Conservation (phyloP, 2,113 vertebrate species). For the Capreolus pygargus region DNA sequence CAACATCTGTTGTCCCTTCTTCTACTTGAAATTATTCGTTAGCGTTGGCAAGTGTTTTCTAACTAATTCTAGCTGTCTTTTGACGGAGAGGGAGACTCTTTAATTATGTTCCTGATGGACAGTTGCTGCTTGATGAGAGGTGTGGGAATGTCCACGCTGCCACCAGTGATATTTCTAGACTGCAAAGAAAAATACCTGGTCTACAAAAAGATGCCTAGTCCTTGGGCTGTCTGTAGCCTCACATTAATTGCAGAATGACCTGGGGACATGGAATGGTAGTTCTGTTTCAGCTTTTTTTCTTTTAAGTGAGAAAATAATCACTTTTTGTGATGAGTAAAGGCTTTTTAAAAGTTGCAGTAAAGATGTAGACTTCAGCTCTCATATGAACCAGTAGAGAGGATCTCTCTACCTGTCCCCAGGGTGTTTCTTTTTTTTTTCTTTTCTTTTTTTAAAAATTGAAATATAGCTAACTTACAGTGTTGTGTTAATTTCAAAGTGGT, state of each 20-base stretch:
- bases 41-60: background rate
- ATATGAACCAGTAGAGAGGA: background rate
- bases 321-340: background rate
- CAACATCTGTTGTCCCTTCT: background rate
- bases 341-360: background rate
- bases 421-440: background rate
- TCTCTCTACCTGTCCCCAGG: no score
- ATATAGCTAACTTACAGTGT: background rate
- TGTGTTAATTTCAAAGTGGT: background rate
- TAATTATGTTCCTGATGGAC: background rate
- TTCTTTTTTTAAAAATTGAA: background rate
- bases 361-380: background rate
- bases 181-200: background rate
- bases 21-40: background rate
- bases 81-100: background rate
- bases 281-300: background rate
- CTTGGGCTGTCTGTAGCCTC: background rate
- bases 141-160: background rate
- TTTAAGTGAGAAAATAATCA: background rate
- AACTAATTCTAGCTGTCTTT: background rate
- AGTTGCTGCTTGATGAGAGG: accelerated
- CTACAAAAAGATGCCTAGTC: background rate
- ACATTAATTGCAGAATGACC: constrained; percentile 6
- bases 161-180: background rate
- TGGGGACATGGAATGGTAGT: background rate